Percentiles rank a stretch among this genome's conserved stretches.
These are phyloP conservation scores for Petroica traversi DNA, from an alignment of 2,113 vertebrate genomes.

Conservation along the genomic window DNA sequence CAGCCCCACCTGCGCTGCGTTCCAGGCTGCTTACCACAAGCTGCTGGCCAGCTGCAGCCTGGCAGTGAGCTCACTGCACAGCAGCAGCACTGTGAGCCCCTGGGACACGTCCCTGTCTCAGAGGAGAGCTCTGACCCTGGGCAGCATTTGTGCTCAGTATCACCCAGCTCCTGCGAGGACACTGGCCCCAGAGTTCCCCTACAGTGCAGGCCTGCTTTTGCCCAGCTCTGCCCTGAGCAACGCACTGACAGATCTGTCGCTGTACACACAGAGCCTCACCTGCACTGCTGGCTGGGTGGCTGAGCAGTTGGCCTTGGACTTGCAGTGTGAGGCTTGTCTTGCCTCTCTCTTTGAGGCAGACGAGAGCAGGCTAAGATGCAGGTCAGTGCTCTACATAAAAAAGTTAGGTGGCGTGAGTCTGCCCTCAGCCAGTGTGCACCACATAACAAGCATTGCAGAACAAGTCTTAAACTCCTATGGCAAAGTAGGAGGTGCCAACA, in stretches of 20 bases:
- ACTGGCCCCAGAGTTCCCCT: not conserved
- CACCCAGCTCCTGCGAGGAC: not conserved
- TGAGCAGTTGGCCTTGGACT: conserved; percentile 1
- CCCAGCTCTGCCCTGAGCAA: not conserved
- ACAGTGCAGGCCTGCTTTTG: not conserved
- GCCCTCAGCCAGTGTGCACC: conserved; percentile 30
- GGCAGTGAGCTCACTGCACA: not conserved
- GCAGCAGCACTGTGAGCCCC: not conserved
- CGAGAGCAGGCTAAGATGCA: not conserved
- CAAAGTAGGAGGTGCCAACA: not conserved
- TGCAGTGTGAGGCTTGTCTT: conserved; percentile 52
- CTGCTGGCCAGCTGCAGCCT: conserved; percentile 40
- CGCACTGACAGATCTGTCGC: conserved; percentile 6
- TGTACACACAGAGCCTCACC: not conserved
- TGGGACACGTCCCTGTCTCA: not conserved
- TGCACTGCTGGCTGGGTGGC: not conserved
- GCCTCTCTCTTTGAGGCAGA: conserved; percentile 49
- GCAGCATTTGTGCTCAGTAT: conserved; percentile 21
- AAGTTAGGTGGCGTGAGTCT: conserved; percentile 33
- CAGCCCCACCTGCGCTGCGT: conserved; percentile 38
- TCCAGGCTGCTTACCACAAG: conserved; percentile 56
- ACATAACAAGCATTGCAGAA: conserved; percentile 15
- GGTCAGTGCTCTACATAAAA: conserved; percentile 48
- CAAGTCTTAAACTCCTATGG: not conserved
- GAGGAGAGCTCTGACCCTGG: conserved; percentile 42